Evolutionary conservation across 2,797 vertebrate species (phyloP).

Genomic region (Dromococcyx pavoninus): DNA sequence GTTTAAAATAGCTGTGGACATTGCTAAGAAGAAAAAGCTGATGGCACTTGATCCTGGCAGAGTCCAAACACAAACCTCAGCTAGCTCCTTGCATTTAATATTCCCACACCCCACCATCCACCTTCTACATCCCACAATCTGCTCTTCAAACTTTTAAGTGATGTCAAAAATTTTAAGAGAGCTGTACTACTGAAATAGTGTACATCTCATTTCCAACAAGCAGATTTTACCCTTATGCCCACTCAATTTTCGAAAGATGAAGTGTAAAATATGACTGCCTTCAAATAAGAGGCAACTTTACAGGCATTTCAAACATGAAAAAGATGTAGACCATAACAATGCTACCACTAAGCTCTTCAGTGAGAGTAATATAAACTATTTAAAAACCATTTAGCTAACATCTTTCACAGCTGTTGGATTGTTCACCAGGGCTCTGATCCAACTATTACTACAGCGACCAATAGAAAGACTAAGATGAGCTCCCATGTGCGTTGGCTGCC

Average conservation of each 20-base stretch:
- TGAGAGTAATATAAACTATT: slow-evolving; percentile 5
- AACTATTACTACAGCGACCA: not conserved
- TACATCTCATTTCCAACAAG: not conserved
- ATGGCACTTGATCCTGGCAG: not conserved
- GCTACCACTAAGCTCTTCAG: not conserved
- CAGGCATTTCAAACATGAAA: not conserved
- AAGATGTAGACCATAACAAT: not conserved
- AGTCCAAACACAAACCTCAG: not conserved
- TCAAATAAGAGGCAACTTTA: not conserved
- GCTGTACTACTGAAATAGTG: not conserved
- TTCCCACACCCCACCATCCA: not conserved
- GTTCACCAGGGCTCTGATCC: not conserved
- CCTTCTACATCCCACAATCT: not conserved
- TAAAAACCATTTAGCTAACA: slow-evolving; percentile 9
- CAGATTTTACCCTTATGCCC: not conserved
- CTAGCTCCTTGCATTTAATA: not conserved
- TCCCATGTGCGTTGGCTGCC: not conserved
- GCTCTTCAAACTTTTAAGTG: not conserved
- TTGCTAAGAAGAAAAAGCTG: not conserved
- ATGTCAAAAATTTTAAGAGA: not conserved
- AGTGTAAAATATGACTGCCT: not conserved
- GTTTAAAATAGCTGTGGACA: not conserved
- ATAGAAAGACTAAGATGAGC: not conserved
- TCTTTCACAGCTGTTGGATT: slow-evolving; percentile 9
- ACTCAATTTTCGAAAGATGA: not conserved